phyloP scores from a whole-genome alignment of 2,113 vertebrate species.

The Corvus cornix region DNA sequence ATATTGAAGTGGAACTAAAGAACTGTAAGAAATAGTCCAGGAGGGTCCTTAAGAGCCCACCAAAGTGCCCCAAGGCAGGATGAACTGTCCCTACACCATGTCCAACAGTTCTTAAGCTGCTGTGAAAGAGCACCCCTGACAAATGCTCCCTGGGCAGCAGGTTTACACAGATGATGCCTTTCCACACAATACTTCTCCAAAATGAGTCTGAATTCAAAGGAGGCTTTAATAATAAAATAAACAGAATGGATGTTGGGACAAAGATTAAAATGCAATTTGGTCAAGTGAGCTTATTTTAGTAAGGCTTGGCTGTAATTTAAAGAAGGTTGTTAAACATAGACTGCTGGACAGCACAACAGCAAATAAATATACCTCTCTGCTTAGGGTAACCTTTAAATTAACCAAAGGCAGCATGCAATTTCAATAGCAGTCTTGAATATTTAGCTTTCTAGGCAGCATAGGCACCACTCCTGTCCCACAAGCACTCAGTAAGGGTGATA shows the following conservation, averaged over 20 bases:
- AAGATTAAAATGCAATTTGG: neutral
- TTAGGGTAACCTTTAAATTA: neutral
- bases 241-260: neutral
- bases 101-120: fast-evolving
- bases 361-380: neutral
- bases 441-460: neutral
- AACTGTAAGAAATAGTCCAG: neutral
- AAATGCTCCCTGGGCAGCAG: neutral
- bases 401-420: neutral
- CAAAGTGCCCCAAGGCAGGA: neutral
- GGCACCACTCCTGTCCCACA: neutral
- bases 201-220: neutral
- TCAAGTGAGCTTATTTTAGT: neutral
- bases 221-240: neutral
- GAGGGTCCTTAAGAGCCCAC: neutral
- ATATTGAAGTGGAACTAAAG: neutral
- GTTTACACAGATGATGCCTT: neutral
- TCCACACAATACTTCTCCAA: neutral
- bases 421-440: neutral
- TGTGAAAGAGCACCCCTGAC: neutral
- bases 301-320: neutral
- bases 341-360: neutral
- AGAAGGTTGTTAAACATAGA: neutral
- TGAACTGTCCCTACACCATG: neutral
- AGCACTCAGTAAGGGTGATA: neutral